A percentile compares a stretch with the other conserved stretches of the same genome.
Evolutionary conservation across 2,113 vertebrate genomes (phyloP).

Genomic region (Poeciliopsis occidentalis): DNA sequence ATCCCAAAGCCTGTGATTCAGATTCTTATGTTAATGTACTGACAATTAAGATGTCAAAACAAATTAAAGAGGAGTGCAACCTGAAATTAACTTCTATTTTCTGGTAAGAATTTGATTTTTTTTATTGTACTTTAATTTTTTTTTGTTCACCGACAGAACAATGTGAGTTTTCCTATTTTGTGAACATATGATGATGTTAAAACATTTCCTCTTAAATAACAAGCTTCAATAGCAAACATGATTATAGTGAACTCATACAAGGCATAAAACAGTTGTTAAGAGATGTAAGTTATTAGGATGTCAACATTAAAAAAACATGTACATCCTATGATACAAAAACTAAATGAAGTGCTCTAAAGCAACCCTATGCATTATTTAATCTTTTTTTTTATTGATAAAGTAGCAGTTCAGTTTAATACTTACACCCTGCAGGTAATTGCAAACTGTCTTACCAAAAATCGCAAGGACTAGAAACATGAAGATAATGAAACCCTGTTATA

Average conservation of each 20-base stretch:
- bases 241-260: no score
- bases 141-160: neutral
- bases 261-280: no score
- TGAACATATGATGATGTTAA: no score
- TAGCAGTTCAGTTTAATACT: neutral
- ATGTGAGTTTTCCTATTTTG: no score
- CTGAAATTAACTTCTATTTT: neutral
- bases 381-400: neutral
- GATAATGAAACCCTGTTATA: slow-evolving; percentile 46
- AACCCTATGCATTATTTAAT: neutral
- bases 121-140: neutral
- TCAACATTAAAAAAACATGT: neutral
- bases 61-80: neutral
- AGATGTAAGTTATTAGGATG: neutral
- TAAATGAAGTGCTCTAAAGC: no score
- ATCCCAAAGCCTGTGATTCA: neutral
- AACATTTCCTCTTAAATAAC: no score
- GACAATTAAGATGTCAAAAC: neutral
- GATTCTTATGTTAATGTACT: neutral
- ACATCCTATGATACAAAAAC: no score
- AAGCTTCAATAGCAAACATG: no score
- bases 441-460: slow-evolving; percentile 19
- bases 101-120: neutral
- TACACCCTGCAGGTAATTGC: neutral
- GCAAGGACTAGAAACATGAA: slow-evolving; percentile 18